Evolutionary conservation across 2,888 invertebrate species (phyloP).

Genomic region (Pollenia angustigena): DNA sequence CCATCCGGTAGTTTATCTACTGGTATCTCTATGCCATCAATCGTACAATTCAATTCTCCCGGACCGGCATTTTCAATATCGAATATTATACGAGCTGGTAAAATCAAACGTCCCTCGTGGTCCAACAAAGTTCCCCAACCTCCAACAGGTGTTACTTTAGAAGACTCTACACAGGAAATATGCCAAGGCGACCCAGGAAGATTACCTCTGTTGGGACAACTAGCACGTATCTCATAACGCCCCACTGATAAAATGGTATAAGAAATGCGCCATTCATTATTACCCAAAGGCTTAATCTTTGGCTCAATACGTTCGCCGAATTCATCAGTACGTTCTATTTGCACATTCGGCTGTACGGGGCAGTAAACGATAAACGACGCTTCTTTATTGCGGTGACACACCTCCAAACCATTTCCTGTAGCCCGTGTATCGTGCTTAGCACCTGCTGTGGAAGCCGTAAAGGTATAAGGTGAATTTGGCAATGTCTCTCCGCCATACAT

Average conservation of each 20-base stretch:
- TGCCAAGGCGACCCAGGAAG: constrained; percentile 93
- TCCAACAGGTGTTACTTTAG: constrained; percentile 86
- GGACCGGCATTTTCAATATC: constrained; percentile 96
- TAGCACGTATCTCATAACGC: constrained; percentile 94
- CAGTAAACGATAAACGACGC: constrained; percentile 88
- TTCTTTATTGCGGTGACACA: constrained; percentile 89
- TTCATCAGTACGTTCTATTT: constrained; percentile 85
- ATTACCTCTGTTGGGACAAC: constrained; percentile 86
- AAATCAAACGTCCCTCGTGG: constrained; percentile 89
- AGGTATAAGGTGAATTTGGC: constrained; percentile 85
- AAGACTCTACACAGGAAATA: constrained; percentile 85
- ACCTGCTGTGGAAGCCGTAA: constrained; percentile 87
- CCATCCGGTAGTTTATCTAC: constrained; percentile 83
- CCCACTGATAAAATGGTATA: constrained; percentile 97
- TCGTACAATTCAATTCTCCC: constrained; percentile 89
- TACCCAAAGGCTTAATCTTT: constrained; percentile 85
- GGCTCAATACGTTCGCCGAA: constrained; percentile 84
- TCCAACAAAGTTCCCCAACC: constrained; percentile 94
- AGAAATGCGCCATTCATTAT: constrained; percentile 94
- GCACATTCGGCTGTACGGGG: constrained; percentile 86
- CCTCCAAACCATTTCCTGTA: constrained; percentile 88
- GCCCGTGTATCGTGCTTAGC: constrained; percentile 86
- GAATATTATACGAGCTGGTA: constrained; percentile 92
- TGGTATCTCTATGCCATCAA: constrained; percentile 87
- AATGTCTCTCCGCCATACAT: constrained; percentile 88